Evolutionary conservation across 1,140 invertebrate species (phyloP), one percentile per base, ranked within the genome.

Genomic region (Anadara kagoshimensis): DNA sequence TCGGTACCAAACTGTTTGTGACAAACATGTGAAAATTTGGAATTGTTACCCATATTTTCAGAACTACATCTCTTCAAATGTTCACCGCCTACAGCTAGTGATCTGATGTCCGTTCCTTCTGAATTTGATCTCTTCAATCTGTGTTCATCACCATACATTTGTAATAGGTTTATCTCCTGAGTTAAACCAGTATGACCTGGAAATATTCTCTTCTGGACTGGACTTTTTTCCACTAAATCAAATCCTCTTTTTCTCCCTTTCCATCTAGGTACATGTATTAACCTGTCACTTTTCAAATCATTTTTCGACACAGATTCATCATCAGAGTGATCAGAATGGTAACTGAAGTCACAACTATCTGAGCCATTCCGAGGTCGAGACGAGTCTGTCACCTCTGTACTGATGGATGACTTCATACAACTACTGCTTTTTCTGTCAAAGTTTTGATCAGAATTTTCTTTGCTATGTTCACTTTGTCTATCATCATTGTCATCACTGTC

Each of bases 101-200:
- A 36, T 36, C 29, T 36, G 2, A 36, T 3, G 18, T 26, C 22
- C 12, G 51, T 3, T 10, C 10, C 43, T 64, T 47, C 68, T 26
- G 44, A 71, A 64, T 78, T 76, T 26, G 72, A 69, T 41, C 83
- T 69, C 66, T 85, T 85, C 41, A 69, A 18, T n/a, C 63, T n/a
- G 51, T 80, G 81, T 69, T 83, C 82, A 76, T 78, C 78, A 4
- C 80, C 78, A 69, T 69, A 69, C 24, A 82, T 22, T 29, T 61
- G 44, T 18, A 85, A 56, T 43, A 71, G 12, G 14, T 49, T 44
- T 26, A 85, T 77, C 44, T 85, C 82, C 24, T 76, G 71, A 2
- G 83, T 85, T 26, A 85, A 65, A 26, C 82, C 83, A 51, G 79
- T 73, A 22, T 72, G 71, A 14, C 41, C 18, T 12, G 62, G 54